phyloP scores from a whole-genome alignment of 2,797 vertebrate genomes.

The Pampus argenteus region DNA sequence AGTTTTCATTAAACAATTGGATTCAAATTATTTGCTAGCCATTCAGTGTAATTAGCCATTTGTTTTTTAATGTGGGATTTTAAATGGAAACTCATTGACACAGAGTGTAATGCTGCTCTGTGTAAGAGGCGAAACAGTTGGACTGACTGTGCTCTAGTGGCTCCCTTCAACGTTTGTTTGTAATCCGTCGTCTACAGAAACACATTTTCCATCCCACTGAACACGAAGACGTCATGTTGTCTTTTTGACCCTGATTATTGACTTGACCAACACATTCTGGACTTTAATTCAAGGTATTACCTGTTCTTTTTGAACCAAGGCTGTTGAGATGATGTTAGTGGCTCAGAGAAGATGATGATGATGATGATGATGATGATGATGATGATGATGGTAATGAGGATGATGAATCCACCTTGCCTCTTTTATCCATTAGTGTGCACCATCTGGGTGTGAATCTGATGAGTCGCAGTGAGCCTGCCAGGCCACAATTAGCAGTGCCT shows the following conservation, averaged over 20 bases:
- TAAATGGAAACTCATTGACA: constrained; percentile 45
- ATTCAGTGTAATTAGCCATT: constrained; percentile 69
- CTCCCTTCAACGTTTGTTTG: not conserved
- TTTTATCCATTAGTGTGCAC: constrained; percentile 51
- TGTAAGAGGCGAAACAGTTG: not conserved
- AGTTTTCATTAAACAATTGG: constrained; percentile 68
- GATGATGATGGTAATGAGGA: constrained; percentile 24
- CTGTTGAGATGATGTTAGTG: not conserved
- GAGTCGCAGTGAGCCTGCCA: constrained; percentile 57
- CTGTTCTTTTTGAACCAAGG: constrained; percentile 1
- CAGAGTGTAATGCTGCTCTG: not conserved
- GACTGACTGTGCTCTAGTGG: not conserved
- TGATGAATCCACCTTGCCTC: constrained; percentile 51
- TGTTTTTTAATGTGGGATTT: constrained; percentile 62
- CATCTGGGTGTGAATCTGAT: constrained; percentile 65
- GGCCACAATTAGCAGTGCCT: constrained; percentile 57
- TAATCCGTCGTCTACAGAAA: not conserved
- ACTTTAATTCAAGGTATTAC: not conserved
- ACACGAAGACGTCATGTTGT: not conserved
- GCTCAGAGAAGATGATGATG: constrained; percentile 33
- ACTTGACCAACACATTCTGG: not conserved
- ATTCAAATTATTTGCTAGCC: constrained; percentile 72
- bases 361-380: constrained; percentile 30
- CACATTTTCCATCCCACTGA: not conserved
- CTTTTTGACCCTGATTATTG: not conserved